phyloP scores from a whole-genome alignment of 2,797 vertebrate genomes.

The Myotis planiceps region DNA sequence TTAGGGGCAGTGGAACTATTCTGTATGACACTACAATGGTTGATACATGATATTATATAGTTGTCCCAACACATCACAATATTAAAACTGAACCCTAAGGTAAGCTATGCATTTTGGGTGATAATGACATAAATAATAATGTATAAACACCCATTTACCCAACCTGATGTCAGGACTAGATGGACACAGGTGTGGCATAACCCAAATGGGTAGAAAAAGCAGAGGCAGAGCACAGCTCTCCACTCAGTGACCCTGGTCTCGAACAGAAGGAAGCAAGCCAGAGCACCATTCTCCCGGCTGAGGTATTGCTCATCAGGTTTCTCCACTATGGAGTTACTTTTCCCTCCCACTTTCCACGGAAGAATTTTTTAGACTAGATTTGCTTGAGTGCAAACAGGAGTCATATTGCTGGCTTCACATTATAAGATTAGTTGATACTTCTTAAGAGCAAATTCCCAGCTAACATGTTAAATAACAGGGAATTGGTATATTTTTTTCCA shows the following conservation, averaged over 20 bases:
- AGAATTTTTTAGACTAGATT: constrained; percentile 2
- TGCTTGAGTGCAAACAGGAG: not conserved
- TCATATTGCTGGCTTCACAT: not conserved
- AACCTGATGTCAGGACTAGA: not conserved
- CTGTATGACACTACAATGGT: not conserved
- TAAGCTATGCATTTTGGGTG: not conserved
- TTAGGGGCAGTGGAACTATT: not conserved
- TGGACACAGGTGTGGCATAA: not conserved
- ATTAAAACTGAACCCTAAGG: not conserved
- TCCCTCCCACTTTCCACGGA: not conserved
- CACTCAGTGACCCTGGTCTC: not conserved
- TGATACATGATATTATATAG: not conserved
- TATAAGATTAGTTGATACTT: not conserved
- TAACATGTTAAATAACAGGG: constrained; percentile 15
- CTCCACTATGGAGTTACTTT: not conserved
- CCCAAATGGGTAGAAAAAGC: not conserved
- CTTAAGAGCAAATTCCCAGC: not conserved
- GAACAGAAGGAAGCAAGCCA: not conserved
- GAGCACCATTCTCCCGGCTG: not conserved
- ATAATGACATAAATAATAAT: not conserved
- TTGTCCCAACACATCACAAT: not conserved
- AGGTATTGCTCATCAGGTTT: not conserved
- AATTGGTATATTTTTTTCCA: not conserved
- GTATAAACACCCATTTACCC: not conserved
- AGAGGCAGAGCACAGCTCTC: not conserved